These are phyloP conservation scores for Osmerus eperlanus DNA, from an alignment of 2,113 vertebrate genomes.

Conservation along the genomic window DNA sequence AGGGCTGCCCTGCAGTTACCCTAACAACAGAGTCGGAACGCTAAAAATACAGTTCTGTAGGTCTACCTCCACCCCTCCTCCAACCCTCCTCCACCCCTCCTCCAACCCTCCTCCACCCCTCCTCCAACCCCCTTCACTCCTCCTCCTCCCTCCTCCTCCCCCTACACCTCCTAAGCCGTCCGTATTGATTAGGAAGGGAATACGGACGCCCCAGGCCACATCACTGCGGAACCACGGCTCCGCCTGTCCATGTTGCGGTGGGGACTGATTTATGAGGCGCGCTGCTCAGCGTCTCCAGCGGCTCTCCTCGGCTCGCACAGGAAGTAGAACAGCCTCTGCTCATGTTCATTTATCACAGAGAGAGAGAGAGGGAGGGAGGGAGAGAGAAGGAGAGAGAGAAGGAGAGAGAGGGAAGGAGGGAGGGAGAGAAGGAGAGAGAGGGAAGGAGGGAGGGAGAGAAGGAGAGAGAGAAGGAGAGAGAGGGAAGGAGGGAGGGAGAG, in stretches of 20 bases:
- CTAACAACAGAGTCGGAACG: slow-evolving; percentile 13
- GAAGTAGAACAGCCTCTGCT: slow-evolving; percentile 60
- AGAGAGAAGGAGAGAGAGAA: not conserved
- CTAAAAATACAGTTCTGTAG: slow-evolving; percentile 19
- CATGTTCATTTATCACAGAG: slow-evolving; percentile 42
- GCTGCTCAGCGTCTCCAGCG: slow-evolving; percentile 49
- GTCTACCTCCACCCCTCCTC: not conserved
- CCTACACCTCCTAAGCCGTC: slow-evolving; percentile 8
- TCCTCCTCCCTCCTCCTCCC: slow-evolving; percentile 11
- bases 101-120: slow-evolving; percentile 8
- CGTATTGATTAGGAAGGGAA: slow-evolving; percentile 45
- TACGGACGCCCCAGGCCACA: slow-evolving; percentile 45
- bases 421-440: no score
- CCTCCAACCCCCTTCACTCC: not conserved
- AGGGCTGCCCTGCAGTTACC: slow-evolving; percentile 17
- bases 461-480: not conserved
- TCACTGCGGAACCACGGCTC: slow-evolving; percentile 58
- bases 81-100: slow-evolving; percentile 7
- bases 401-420: no score
- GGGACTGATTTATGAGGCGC: slow-evolving; percentile 67
- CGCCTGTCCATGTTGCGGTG: slow-evolving; percentile 36
- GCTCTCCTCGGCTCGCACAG: slow-evolving; percentile 49
- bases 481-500: not conserved
- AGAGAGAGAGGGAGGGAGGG: not conserved
- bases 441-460: not conserved